Evolutionary conservation across 2,888 invertebrate genomes (phyloP), one percentile per base, ranked within the genome.

Genomic region (Nomada goodeniana): DNA sequence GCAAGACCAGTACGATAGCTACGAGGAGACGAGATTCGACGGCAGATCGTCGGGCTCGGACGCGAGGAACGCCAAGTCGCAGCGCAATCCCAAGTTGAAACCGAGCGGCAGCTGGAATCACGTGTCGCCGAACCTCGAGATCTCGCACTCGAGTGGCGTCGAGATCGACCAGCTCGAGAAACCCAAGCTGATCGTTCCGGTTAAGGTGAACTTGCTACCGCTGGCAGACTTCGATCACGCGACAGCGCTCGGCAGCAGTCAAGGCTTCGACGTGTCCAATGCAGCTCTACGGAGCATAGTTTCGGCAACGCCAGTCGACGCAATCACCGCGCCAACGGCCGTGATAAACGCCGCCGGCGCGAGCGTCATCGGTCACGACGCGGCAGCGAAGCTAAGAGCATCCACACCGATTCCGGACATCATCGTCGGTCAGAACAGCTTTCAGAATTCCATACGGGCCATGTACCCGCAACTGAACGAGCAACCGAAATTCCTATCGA

Each of bases 231-330:
- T 95, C 68, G 94, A 95, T 86, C 94, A 94, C 71, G 92, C 92
- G 0, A 93, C 92, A 0, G 94, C 94, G 10, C 83, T 95, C 9
- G 94, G 94, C 0, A 93, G 91, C 55, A 94, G 94, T 75, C 94
- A 94, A 88, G 94, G 94, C 1, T 95, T 95, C 81, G 95, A 95
- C 86, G 92, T 94, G 68, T 93, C 94, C 0, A 94, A 95, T 78
- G 94, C 93, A 0, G 90, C 94, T 69, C 68, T 92, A 15, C 91
- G 91, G 18, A 92, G 90, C 61, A 79, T 91, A 18, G 89, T 90
- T 10, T 88, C 90, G 2, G 90, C 89, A 9, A 85, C 90, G 0
- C 85, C 92, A 5, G 71, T 91, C 15, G 76, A 82, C 23, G 29
- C 88, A 2, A 75, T 89, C 4, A 92, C 90, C 77, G 92, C 92